A percentile compares a stretch with the other conserved stretches of the same genome.
phyloP scores from a whole-genome alignment of 2,113 vertebrate genomes.

The Baryphthengus martii region DNA sequence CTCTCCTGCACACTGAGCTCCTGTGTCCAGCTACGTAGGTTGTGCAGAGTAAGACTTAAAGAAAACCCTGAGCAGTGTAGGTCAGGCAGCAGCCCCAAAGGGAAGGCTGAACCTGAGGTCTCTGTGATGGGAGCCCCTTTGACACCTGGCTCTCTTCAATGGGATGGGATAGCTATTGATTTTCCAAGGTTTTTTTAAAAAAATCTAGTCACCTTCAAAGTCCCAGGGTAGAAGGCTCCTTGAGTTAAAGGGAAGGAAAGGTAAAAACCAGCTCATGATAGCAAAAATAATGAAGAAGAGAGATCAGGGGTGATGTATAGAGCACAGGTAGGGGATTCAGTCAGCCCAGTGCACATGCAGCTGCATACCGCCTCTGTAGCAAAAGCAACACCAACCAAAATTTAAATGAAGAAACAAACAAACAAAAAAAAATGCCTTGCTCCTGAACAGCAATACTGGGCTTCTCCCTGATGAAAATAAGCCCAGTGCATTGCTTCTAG shows the following conservation, averaged over 20 bases:
- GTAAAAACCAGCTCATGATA: not conserved
- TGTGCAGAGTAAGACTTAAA: not conserved
- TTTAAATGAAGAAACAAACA: not conserved
- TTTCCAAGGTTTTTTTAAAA: not conserved
- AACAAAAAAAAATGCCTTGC: not conserved
- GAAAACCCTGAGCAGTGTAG: not conserved
- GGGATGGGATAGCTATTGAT: not conserved
- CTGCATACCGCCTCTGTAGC: not conserved
- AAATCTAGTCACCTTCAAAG: not conserved
- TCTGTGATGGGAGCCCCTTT: not conserved
- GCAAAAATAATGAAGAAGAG: not conserved
- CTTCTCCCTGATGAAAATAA: not conserved
- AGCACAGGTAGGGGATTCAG: not conserved
- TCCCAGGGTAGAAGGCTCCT: not conserved
- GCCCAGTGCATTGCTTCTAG: not conserved
- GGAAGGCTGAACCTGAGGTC: not conserved
- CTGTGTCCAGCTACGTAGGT: accelerated
- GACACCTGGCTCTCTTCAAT: not conserved
- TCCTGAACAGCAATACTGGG: not conserved
- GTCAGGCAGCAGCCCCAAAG: not conserved
- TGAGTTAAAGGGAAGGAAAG: not conserved
- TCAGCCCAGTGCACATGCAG: not conserved
- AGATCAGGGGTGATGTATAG: not conserved
- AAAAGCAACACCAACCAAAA: not conserved
- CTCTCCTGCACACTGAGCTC: not conserved